Percentiles rank a stretch among this genome's conserved stretches.
These are phyloP conservation scores for Umimayanthus kanabou DNA, from an alignment of 92 coral and sea anemone genomes.

Conservation along the genomic window DNA sequence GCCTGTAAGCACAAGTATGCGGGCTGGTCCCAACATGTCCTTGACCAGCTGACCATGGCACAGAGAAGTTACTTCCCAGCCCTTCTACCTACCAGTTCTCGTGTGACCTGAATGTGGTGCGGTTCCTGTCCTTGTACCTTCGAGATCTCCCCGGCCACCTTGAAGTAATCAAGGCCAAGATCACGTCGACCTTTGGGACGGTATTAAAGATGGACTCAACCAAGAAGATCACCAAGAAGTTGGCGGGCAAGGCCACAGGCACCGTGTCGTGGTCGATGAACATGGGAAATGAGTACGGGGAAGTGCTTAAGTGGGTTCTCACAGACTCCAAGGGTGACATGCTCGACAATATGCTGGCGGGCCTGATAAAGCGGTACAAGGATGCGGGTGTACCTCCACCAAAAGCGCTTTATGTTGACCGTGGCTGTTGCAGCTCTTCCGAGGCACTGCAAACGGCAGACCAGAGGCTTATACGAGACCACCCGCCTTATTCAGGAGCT, in stretches of 20 bases:
- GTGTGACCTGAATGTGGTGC: neutral
- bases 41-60: neutral
- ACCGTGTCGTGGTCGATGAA: constrained; percentile 37
- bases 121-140: constrained; percentile 1
- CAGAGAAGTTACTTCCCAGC: constrained; percentile 34
- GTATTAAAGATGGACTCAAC: neutral
- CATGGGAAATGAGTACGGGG: constrained; percentile 3
- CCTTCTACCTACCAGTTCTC: no score
- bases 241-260: constrained; percentile 25
- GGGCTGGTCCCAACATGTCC: neutral
- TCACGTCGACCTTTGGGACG: no score
- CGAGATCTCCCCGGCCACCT: no score
- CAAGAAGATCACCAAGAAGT: constrained; percentile 24
- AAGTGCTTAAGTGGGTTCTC: neutral
- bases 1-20: constrained; percentile 15
- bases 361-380: neutral
- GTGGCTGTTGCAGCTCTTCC: constrained; percentile 51
- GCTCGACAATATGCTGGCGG: constrained; percentile 36
- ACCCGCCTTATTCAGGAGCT: neutral
- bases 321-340: constrained; percentile 32
- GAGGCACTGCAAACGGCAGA: constrained; percentile 32
- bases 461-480: constrained; percentile 26
- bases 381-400: constrained; percentile 5
- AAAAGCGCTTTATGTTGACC: constrained; percentile 41
- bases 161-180: no score